phyloP scores from a whole-genome alignment of 53 echinoderm and acorn worm species.

The Pentamera pediparva region DNA sequence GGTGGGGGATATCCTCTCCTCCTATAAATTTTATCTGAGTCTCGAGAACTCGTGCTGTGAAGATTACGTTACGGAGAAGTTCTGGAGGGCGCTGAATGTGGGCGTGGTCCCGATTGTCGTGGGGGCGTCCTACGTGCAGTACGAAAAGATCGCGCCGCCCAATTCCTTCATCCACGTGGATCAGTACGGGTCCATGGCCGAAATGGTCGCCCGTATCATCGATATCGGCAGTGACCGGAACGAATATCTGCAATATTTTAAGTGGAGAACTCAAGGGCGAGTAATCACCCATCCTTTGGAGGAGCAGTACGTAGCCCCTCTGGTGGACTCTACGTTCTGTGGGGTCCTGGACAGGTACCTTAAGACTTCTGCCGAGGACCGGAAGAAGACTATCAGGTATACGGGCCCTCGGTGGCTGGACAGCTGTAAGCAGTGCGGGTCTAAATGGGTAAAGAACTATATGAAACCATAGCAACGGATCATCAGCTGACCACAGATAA shows the following conservation, averaged over 20 bases:
- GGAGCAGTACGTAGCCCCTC: conserved; percentile 11
- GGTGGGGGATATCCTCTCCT: neutral
- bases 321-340: conserved; percentile 20
- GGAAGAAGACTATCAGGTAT: conserved; percentile 3
- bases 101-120: conserved; percentile 19
- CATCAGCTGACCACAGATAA: too few species aligned
- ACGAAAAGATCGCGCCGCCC: conserved; percentile 8
- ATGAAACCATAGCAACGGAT: too few species aligned
- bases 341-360: conserved; percentile 11
- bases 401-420: neutral
- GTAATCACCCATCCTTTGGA: conserved; percentile 9
- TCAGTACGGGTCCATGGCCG: neutral
- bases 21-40: conserved; percentile 18
- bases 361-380: neutral
- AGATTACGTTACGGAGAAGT: conserved; percentile 21
- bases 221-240: neutral
- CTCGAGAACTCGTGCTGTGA: conserved; percentile 28
- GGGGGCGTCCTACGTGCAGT: conserved; percentile 13
- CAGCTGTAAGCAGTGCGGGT: conserved; percentile 8
- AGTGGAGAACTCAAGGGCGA: conserved; percentile 8
- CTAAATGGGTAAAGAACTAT: conserved; percentile 13
- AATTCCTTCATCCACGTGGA: conserved; percentile 28
- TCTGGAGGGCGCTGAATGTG: conserved; percentile 18
- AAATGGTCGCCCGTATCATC: neutral
- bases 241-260: conserved; percentile 8